Base-by-base conservation (phyloP, 2,888 invertebrate genomes). In the Salpingus planirostris region DNA sequence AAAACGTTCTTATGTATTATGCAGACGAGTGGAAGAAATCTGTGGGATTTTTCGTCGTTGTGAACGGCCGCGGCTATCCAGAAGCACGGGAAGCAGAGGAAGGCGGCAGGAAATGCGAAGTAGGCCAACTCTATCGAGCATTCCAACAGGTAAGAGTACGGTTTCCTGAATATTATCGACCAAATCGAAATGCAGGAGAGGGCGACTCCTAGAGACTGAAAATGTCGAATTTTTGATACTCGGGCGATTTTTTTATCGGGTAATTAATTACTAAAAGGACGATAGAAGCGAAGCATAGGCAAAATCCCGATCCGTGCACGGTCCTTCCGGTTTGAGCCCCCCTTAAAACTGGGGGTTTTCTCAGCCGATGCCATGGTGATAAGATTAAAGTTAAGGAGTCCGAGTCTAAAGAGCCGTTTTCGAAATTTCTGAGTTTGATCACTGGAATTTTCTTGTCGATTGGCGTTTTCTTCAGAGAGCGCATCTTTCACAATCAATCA, bases 291-390 rank as follows among this genome's bases (percentile, higher is more conserved):
- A 11, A 35, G 27, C 29, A 35, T 4, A 35, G 27, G 15, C n/a
- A 31, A 13, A 30, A 31, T 23, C 29, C 35, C 13, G 18, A 6
- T 5, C 12, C 2, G 10, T 3, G 11, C 21, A 34, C 26, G 12
- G 11, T 21, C 21, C 21, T 21, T 2, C 35, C 35, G 8, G 35
- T 35, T 27, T 35, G 35, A n/a, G 31, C 35, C n/a, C n/a, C n/a
- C n/a, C n/a, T n/a, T n/a, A n/a, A n/a, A n/a, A n/a, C n/a, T n/a
- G n/a, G n/a, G n/a, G n/a, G n/a, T n/a, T n/a, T n/a, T n/a, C n/a
- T n/a, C n/a, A n/a, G n/a, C n/a, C n/a, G n/a, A n/a, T n/a, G n/a
- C n/a, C n/a, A n/a, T n/a, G n/a, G n/a, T n/a, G n/a, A n/a, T n/a
- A n/a, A n/a, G n/a, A n/a, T n/a, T n/a, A n/a, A n/a, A n/a, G n/a